These are phyloP conservation scores for Enteromius unitaeniatus DNA, from an alignment of 2,797 vertebrate genomes.

Conservation along the genomic window DNA sequence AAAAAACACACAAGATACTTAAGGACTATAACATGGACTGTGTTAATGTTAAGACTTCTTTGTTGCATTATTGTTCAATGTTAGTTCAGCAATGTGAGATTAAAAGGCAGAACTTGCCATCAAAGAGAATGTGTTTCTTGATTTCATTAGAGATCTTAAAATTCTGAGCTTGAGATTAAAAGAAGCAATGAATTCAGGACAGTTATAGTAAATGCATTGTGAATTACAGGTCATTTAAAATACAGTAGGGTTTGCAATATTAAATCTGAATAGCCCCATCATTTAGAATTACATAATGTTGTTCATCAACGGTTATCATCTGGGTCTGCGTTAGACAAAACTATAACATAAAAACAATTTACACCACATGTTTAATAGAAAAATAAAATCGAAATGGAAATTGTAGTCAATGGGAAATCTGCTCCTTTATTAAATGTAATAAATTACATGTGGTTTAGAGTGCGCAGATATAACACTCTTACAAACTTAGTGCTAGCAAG, in stretches of 20 bases:
- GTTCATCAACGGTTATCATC: neutral
- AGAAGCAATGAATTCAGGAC: neutral
- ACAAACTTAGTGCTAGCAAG: neutral
- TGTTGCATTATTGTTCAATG: conserved; percentile 4
- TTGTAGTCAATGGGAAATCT: neutral
- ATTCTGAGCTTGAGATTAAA: neutral
- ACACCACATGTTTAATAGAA: neutral
- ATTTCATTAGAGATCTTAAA: neutral
- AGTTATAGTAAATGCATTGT: neutral
- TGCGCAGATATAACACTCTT: neutral
- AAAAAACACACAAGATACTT: neutral
- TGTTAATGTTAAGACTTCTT: conserved; percentile 4
- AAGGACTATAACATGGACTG: neutral
- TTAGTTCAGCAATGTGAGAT: neutral
- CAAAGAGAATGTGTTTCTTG: neutral
- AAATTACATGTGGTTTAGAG: neutral
- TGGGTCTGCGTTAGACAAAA: neutral
- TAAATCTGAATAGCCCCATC: neutral
- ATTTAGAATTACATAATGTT: neutral
- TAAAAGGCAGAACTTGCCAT: neutral
- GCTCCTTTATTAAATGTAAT: neutral
- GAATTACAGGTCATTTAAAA: neutral
- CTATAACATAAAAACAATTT: neutral
- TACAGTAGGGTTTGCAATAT: conserved; percentile 18
- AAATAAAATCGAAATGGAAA: neutral